phyloP scores from a whole-genome alignment of 2,113 vertebrate genomes.

The Solea solea region DNA sequence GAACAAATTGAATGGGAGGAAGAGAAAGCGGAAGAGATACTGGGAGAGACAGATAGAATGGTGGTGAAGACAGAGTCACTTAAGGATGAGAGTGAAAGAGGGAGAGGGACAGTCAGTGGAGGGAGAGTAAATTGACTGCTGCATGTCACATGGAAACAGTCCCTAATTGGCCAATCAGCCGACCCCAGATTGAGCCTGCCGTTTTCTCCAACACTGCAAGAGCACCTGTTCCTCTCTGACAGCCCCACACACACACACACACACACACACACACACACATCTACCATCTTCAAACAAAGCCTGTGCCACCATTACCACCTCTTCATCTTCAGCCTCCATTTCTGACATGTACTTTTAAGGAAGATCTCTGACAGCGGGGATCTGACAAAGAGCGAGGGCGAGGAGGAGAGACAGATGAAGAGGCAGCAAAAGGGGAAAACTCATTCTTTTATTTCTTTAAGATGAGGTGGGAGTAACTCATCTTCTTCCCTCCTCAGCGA shows the following conservation, averaged over 20 bases:
- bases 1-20: constrained; percentile 57
- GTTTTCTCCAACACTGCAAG: constrained; percentile 58
- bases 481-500: constrained; percentile 16
- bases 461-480: constrained; percentile 22
- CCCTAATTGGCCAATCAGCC: constrained; percentile 79
- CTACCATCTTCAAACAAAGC: constrained; percentile 50
- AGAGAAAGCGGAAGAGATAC: constrained; percentile 52
- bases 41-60: constrained; percentile 66
- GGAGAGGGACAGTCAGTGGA: constrained; percentile 47
- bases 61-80: constrained; percentile 62
- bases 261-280: constrained; percentile 14
- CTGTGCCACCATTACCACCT: constrained; percentile 70
- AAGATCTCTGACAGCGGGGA: constrained; percentile 60
- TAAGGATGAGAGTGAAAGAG: constrained; percentile 60
- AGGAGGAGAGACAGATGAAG: constrained; percentile 15
- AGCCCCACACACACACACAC: constrained; percentile 12
- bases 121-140: constrained; percentile 72
- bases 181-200: constrained; percentile 67
- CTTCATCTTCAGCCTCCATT: constrained; percentile 65
- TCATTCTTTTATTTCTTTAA: constrained; percentile 7
- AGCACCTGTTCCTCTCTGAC: constrained; percentile 61
- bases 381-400: constrained; percentile 25
- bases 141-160: constrained; percentile 77
- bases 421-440: not conserved
- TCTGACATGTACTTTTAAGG: constrained; percentile 67